Base-by-base conservation (phyloP, 2,113 vertebrate species). In the Phycodurus eques region DNA sequence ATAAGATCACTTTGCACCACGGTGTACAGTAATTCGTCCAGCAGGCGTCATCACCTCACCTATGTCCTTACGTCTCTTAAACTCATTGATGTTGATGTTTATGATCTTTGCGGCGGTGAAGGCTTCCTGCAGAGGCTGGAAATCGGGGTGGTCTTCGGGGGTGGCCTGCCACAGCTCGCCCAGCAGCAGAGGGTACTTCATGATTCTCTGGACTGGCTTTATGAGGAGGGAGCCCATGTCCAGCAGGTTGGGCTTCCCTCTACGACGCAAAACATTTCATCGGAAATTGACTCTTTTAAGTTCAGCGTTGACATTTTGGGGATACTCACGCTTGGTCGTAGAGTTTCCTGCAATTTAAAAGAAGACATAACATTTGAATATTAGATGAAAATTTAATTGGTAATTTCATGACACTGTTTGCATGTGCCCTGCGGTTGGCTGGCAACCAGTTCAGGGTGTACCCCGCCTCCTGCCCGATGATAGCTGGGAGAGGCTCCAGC, bases 191-290 rank as follows among this genome's bases (percentile, higher is more conserved):
- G 96, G 98, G 64, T 99, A 99, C 84, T 98, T 99, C 96, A 98
- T 99, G 84, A 99, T 91, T 9, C 98, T 92, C 82, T 99, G 98
- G 31, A 99, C 95, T 0, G 98, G 98, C 78, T 97, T 98, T 87
- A 99, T 99, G 87, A 99, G 88, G 75, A 99, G 84, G 10, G 98
- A 99, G 57, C 96, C 96, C 96, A 99, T 96, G 78, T 99, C 93
- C 83, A 94, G 85, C 74, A 99, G 80, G 78, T 94, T 98, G 1
- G 95, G 85, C 85, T 96, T 99, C 59, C 95, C 94, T 91, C 97
- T 99, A 69, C 42, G 9, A 14, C 49, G 19, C 67, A 11, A 65
- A 17, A 6, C 1, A 19, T 2, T 39, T 47, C 27, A 9, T n/a
- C 22, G 0, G 47, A 73, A 70, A 60, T 42, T 33, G 14, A 2